Percentiles rank a stretch among this genome's conserved stretches.
These are phyloP conservation scores for Scaptomyza caliginosa DNA, from an alignment of 2,888 invertebrate genomes.

Conservation along the genomic window DNA sequence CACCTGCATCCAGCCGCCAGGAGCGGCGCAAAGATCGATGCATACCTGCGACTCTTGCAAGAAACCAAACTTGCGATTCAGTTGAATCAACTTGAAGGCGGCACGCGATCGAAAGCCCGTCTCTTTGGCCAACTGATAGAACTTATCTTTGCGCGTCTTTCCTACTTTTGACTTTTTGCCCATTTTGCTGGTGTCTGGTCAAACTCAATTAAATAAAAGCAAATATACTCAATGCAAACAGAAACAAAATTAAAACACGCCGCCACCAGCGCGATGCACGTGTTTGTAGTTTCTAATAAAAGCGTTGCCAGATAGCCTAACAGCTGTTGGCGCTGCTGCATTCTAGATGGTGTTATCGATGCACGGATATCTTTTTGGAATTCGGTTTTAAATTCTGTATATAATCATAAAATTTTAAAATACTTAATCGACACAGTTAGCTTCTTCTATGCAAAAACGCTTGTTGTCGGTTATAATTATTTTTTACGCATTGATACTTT, in stretches of 20 bases:
- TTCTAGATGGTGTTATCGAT: conserved; percentile 1
- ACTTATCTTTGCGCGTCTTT: conserved; percentile 99
- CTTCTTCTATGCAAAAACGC: too few species aligned
- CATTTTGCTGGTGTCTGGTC: conserved; percentile 86
- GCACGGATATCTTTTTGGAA: not conserved
- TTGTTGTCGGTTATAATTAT: not conserved
- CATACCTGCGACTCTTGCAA: conserved; percentile 97
- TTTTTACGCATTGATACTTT: not conserved
- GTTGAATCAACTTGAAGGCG: conserved; percentile 99
- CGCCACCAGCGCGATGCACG: conserved; percentile 48
- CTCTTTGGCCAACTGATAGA: conserved; percentile 99
- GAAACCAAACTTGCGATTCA: conserved; percentile 98
- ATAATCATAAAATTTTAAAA: too few species aligned
- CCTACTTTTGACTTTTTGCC: conserved; percentile 98
- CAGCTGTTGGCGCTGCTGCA: conserved; percentile 20
- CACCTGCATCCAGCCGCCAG: conserved; percentile 99
- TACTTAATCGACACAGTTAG: too few species aligned
- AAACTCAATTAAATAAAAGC: conserved; percentile 9
- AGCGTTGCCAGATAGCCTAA: conserved; percentile 35
- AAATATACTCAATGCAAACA: conserved; percentile 7
- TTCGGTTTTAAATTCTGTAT: not conserved
- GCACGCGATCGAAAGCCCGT: conserved; percentile 98
- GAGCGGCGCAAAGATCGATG: conserved; percentile 99
- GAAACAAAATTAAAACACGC: conserved; percentile 42
- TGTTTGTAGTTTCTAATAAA: conserved; percentile 39